Evolutionary conservation across 2,797 vertebrate genomes (phyloP).

Genomic region (Otolemur crassicaudatus): DNA sequence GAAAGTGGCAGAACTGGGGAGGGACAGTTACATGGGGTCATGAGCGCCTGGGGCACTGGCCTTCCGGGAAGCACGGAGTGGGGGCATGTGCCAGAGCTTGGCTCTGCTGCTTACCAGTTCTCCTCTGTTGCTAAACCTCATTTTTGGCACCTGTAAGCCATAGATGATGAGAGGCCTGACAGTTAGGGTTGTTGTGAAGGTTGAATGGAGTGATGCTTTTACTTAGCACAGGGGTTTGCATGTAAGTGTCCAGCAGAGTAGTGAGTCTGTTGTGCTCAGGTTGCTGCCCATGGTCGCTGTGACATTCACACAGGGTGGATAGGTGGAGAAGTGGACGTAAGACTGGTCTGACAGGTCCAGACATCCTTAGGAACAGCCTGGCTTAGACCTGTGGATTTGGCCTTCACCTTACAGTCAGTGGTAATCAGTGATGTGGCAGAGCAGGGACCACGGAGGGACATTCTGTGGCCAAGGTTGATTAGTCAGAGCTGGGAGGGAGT

Average conservation of each 20-base stretch:
- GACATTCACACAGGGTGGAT: neutral
- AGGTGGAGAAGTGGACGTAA: slow-evolving; percentile 20
- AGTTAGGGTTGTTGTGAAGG: neutral
- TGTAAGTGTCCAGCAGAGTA: neutral
- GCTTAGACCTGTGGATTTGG: neutral
- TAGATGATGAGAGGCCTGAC: neutral
- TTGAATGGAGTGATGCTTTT: neutral
- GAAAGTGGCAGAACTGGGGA: neutral
- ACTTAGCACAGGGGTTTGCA: neutral
- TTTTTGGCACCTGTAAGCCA: neutral
- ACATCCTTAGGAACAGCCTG: neutral
- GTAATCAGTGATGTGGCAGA: neutral
- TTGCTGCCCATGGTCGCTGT: neutral
- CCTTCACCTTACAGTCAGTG: neutral
- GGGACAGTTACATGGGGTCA: neutral
- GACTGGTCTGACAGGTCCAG: neutral
- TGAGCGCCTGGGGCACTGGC: fast-evolving
- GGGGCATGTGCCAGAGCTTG: neutral
- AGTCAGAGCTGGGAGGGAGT: neutral
- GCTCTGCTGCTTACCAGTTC: neutral
- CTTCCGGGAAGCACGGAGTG: too few relatives aligned
- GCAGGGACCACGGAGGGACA: neutral
- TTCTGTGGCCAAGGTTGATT: neutral
- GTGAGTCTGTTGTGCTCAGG: neutral
- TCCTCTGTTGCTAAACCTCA: neutral